Evolutionary conservation across 1,140 invertebrate species (phyloP), one percentile per base, ranked within the genome.

Genomic region (Physella acuta): DNA sequence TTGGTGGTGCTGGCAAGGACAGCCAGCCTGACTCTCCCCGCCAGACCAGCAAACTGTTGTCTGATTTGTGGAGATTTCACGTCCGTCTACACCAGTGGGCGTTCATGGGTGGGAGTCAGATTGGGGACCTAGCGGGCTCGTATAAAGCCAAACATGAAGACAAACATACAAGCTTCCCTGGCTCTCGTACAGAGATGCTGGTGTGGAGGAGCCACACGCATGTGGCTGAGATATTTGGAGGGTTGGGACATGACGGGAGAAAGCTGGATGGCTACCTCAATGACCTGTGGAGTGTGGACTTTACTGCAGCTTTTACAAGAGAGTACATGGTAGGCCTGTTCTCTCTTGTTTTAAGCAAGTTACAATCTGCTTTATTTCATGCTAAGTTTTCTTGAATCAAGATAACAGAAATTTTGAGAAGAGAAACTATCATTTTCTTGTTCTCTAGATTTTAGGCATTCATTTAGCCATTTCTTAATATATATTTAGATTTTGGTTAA

Each of bases 1-100:
- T 77, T 72, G 78, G 78, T 8, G 78, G 78, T 4, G 74, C 75
- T 30, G 76, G 78, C 8, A 67, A 65, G 24, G 75, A 75, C 55
- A 33, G 26, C 14, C 34, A 36, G 2, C 61, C 55, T 3, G 24
- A 69, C 11, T 62, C 59, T n/a, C 51, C 53, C 3, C 53, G 62
- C 30, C 11, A 51, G n/a, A 59, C 71, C 8, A 69, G 72, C 16
- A 72, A 64, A 53, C 68, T 76, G 2, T 51, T 79, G 24, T 72
- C 74, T 30, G 78, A 77, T 67, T 24, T 74, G 55, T 79, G 78
- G 78, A 37, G 67, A 11, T 79, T 70, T 62, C 20, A 74, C 14
- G 55, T 67, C 17, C 4, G 60, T 0, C 52, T 26, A 16, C 30
- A 61, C 0, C 49, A 56, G 4, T 79, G 78, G 78, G 71, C 51